These are phyloP conservation scores for Drosophila chauvacae DNA, from an alignment of 1,140 invertebrate genomes.

Conservation along the genomic window DNA sequence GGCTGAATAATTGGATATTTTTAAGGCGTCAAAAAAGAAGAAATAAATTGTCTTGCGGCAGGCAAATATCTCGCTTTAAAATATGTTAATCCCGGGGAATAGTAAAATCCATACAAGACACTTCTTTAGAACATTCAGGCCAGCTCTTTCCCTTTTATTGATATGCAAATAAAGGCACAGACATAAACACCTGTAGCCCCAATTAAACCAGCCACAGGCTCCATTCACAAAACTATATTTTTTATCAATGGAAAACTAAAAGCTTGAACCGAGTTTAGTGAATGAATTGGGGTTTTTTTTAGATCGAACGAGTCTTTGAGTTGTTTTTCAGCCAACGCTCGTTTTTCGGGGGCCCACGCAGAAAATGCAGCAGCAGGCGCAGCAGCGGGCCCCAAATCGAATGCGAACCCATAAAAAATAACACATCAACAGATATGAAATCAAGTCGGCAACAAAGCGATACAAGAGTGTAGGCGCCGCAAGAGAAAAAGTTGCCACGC, in stretches of 20 bases:
- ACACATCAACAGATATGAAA: slow-evolving; percentile 24
- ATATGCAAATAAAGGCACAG: slow-evolving; percentile 3
- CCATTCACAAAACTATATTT: slow-evolving; percentile 36
- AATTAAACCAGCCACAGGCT: slow-evolving; percentile 43
- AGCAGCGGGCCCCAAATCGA: slow-evolving; percentile 10
- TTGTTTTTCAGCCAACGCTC: slow-evolving; percentile 58
- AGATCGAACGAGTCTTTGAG: neutral
- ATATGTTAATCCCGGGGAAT: slow-evolving; percentile 8
- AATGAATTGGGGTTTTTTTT: slow-evolving; percentile 43
- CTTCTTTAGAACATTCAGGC: slow-evolving; percentile 4
- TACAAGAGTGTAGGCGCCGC: slow-evolving; percentile 24
- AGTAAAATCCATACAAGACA: neutral
- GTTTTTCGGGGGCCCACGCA: slow-evolving; percentile 57
- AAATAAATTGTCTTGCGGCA: slow-evolving; percentile 5
- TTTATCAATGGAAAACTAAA: slow-evolving; percentile 55
- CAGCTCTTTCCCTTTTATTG: slow-evolving; percentile 1
- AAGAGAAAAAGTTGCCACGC: slow-evolving; percentile 49
- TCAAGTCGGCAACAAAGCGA: slow-evolving; percentile 12
- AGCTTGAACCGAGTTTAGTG: slow-evolving; percentile 30
- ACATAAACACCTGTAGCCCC: slow-evolving; percentile 9
- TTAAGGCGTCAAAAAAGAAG: neutral
- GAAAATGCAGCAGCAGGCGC: slow-evolving; percentile 25
- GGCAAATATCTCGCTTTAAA: slow-evolving; percentile 2
- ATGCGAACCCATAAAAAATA: slow-evolving; percentile 35
- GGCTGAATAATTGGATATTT: slow-evolving; percentile 17